A percentile compares a stretch with the other conserved stretches of the same genome.
Evolutionary conservation across 2,797 vertebrate genomes (phyloP).

Genomic region (Lophius americanus): DNA sequence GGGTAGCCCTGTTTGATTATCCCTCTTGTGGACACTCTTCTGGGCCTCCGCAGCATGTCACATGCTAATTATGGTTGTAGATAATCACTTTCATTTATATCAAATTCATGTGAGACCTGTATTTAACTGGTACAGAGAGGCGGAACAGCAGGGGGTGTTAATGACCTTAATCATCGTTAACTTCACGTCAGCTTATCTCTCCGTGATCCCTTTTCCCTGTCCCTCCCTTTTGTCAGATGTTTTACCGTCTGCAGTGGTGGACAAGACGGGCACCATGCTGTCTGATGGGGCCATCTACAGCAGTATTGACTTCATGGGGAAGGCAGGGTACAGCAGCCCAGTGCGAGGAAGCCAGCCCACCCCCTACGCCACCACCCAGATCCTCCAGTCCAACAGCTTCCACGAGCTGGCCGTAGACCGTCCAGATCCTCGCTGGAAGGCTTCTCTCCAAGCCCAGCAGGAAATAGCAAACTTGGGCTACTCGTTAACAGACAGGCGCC

Average conservation of each 20-base stretch:
- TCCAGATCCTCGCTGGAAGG: conserved; percentile 96
- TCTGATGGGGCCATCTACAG: conserved; percentile 99
- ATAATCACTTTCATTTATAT: conserved; percentile 85
- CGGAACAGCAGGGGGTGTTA: conserved; percentile 75
- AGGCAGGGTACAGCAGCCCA: conserved; percentile 93
- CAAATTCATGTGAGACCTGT: conserved; percentile 71
- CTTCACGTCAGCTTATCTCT: conserved; percentile 67
- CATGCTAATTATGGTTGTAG: conserved; percentile 77
- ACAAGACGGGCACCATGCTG: conserved; percentile 96
- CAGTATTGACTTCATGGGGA: conserved; percentile 98
- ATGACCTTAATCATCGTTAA: conserved; percentile 83
- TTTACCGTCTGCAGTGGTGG: conserved; percentile 89
- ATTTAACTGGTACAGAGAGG: conserved; percentile 68
- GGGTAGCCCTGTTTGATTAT: conserved; percentile 75
- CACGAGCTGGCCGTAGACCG: conserved; percentile 95
- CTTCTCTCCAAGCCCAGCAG: conserved; percentile 92
- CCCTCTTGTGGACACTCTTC: conserved; percentile 62
- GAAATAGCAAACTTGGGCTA: conserved; percentile 94
- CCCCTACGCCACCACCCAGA: conserved; percentile 96
- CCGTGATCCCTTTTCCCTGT: conserved; percentile 46
- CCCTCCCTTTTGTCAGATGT: conserved; percentile 80
- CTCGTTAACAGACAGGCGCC: conserved; percentile 92
- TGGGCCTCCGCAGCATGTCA: conserved; percentile 62
- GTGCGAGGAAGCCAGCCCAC: conserved; percentile 91
- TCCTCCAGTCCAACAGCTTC: conserved; percentile 97